Evolutionary conservation across 2,888 invertebrate genomes (phyloP), one percentile per base, ranked within the genome.

Genomic region (Cataglyphis altisquamis): DNA sequence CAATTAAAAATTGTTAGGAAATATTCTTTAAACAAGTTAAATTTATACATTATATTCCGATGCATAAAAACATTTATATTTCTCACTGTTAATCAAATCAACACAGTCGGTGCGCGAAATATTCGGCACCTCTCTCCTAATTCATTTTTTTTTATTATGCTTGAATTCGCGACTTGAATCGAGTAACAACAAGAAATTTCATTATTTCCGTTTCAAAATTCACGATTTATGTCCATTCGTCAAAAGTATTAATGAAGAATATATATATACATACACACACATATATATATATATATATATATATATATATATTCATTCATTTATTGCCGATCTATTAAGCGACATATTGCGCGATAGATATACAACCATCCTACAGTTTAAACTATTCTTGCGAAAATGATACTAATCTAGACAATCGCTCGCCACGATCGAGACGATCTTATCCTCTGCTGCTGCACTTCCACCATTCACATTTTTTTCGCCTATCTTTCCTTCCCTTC

Each of bases 1-100:
- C 93, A 94, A 94, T 94, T 91, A 94, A 93, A 93, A 93, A 92
- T 88, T 91, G 92, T 94, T 93, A 93, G 92, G 92, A 94, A 93
- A 92, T 91, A 90, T 83, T 91, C 87, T 88, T 93, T 92, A 93
- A 94, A 93, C 93, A 94, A 94, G 90, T 93, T 91, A 93, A 94
- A 94, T 94, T 92, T 94, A 75, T 64, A 94, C 94, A 94, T 90
- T 92, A 87, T 89, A 88, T 90, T 82, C 85, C 87, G 90, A 90
- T 91, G 73, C 89, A 88, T 87, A 89, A 85, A 90, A 91, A 91
- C 89, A 85, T 88, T 87, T 78, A 70, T 52, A 52, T 81, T 86
- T 86, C 88, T 90, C 85, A 87, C 89, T 87, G 89, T 89, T 86
- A 89, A 84, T 84, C 87, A 73, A 87, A 66, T 81, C 60, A 32